Evolutionary conservation across 2,888 invertebrate genomes (phyloP), one percentile per base, ranked within the genome.

Genomic region (Xestia sexstrigata): DNA sequence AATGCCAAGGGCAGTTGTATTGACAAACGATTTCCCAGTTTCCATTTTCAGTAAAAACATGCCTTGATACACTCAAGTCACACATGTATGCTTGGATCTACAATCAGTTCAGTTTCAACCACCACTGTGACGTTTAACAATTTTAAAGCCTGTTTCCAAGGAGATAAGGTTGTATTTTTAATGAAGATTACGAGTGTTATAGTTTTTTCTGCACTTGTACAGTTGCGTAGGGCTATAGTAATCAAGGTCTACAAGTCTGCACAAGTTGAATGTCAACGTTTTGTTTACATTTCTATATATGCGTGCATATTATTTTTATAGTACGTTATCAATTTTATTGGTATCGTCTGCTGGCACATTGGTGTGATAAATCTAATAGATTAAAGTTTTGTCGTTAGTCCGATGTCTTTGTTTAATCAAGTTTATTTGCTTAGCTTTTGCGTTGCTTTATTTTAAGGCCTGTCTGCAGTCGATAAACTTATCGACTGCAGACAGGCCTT

Each of bases 1-100:
- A 95, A 96, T 95, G 94, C 90, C 96, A 96, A 96, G 96, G 96
- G 87, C 93, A 93, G 80, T 79, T 75, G 88, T 88, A 88, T 89
- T 88, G 89, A 87, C 90, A 90, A 92, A 91, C 90, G 85, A 93
- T 96, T 96, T 95, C 93, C 96, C 92, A 95, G 96, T 95, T 96
- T 95, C 95, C 96, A 95, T 96, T 96, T 96, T 96, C 96, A 96
- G 96, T 94, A 94, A 94, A 93, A 95, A 96, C 95, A 93, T 89
- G 94, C 93, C 92, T 88, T 85, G 90, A 92, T 92, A 92, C 89
- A 89, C 90, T 85, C 90, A 86, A 90, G 89, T 85, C 90, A 89
- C 89, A 91, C 88, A 91, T 91, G 88, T 85, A 89, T 83, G 79
- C 42, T 66, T 69, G 47, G 52, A 39, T 76, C 72, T 65, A 62